Evolutionary conservation across 2,888 invertebrate genomes (phyloP), one percentile per base, ranked within the genome.

Genomic region (Aphodius granarius): DNA sequence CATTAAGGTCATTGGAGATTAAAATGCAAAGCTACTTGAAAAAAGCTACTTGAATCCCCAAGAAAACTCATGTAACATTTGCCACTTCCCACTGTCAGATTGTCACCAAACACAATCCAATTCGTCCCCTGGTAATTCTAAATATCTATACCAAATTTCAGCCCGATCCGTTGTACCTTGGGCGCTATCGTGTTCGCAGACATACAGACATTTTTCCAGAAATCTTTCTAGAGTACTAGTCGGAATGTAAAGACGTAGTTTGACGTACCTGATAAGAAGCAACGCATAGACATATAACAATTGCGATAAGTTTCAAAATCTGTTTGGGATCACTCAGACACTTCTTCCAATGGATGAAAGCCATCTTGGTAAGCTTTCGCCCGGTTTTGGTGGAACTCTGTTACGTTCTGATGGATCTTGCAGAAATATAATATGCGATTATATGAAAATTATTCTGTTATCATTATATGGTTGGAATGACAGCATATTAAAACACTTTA

Each of bases 181-280:
- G n/a, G n/a, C n/a, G n/a, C n/a, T n/a, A n/a, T n/a, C n/a, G n/a
- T n/a, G n/a, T n/a, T n/a, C n/a, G n/a, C n/a, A n/a, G n/a, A n/a
- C n/a, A n/a, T n/a, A n/a, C n/a, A n/a, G 62, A 13, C 13, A 2
- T 15, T 23, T 5, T 63, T 73, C n/a, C 9, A 23, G 83, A 81
- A 91, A 91, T 0, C 22, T 64, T 22, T 72, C 5, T 22, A 20
- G n/a, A n/a, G n/a, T 16, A 17, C 17, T 6, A 70, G 20, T 18
- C n/a, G 3, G 20, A 18, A 20, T 68, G 5, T 17, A 64, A n/a
- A n/a, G n/a, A n/a, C n/a, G n/a, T n/a, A n/a, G n/a, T n/a, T 68
- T 68, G 70, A 76, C 84, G 83, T 83, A 91, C 92, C 88, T 93
- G 92, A 70, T 91, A 90, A 13, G 90, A 82, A 0, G 92, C 90